phyloP scores from a whole-genome alignment of 2,888 invertebrate species.

The Trachelus tabidus region DNA sequence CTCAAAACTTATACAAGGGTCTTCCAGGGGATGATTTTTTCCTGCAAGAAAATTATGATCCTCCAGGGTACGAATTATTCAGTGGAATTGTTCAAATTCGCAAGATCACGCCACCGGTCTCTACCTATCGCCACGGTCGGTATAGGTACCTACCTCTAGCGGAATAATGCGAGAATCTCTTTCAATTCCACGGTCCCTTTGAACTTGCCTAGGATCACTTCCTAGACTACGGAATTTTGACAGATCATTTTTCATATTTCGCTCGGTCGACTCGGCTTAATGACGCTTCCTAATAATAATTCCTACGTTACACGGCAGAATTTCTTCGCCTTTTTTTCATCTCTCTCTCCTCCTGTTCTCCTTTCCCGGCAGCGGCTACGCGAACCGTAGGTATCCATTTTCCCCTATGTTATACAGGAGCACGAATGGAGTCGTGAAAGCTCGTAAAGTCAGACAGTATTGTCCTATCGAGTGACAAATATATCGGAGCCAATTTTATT shows the following conservation, averaged over 20 bases:
- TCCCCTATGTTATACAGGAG: not conserved
- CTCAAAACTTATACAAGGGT: not conserved
- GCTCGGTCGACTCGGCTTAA: slow-evolving; percentile 37
- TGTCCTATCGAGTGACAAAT: slow-evolving; percentile 39
- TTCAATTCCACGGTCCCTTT: slow-evolving; percentile 48
- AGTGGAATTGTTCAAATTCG: slow-evolving; percentile 25
- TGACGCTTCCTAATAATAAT: slow-evolving; percentile 43
- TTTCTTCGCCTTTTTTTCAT: slow-evolving; percentile 23
- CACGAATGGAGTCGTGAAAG: not conserved
- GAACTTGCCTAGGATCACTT: slow-evolving; percentile 38
- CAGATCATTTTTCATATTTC: slow-evolving; percentile 69
- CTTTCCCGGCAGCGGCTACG: not conserved
- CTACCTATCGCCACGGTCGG: not conserved
- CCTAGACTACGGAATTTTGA: slow-evolving; percentile 37
- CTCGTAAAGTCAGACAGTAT: slow-evolving; percentile 13
- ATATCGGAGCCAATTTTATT: slow-evolving; percentile 36
- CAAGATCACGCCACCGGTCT: slow-evolving; percentile 32
- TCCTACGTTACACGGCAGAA: slow-evolving; percentile 60
- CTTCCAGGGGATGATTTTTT: not conserved
- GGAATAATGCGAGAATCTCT: slow-evolving; percentile 21
- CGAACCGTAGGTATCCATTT: not conserved
- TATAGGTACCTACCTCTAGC: not conserved
- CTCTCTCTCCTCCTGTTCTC: not conserved
- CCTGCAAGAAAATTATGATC: not conserved
- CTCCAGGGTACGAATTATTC: slow-evolving; percentile 26